Base-by-base conservation (phyloP, 2,888 invertebrate species). In the Homarus gammarus region DNA sequence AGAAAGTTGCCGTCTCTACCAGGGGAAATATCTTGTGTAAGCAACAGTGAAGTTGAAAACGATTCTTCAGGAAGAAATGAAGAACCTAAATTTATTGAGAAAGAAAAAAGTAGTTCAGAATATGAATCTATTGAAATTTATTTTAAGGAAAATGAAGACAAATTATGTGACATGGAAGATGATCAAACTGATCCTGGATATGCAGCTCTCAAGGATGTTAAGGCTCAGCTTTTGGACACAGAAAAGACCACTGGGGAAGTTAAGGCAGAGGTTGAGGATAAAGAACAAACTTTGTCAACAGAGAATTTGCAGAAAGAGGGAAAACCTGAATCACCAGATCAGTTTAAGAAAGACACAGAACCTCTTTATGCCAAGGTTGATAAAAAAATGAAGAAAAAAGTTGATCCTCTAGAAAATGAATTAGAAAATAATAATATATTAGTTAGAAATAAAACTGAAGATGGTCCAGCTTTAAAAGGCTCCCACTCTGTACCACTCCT, bases 361-460 rank as follows among this genome's bases (percentile, higher is more conserved):
- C 83, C 83, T 18, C 12, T 83, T 2, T 83, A 83, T 72, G 44
- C 83, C 33, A 72, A 22, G 22, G 84, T 56, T 31, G 36, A 56
- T 56, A 73, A 73, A 33, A 84, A 84, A 68, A 22, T 36, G 18
- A 73, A 73, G 22, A 70, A 83, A 44, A 83, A 68, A 36, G 15
- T 31, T 6, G 73, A 73, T 3, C 36, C 84, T n/a, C 15, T 79
- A 3, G 49, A 72, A 36, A 18, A 31, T 51, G 36, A 31, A 18
- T 18, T 10, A 22, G 49, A 83, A 10, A 51, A 18, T 27, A 27
- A 77, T 77, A 27, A 49, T 44, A 2, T 10, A 22, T 8, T 8
- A 6, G 15, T n/a, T 18, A 31, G 36, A n/a, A 27, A 64, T 12
- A 38, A 38, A 2, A 38, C 18, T 38, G 64, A 81, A 68, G 70